phyloP scores from a whole-genome alignment of 2,113 vertebrate species.

The Natator depressus region DNA sequence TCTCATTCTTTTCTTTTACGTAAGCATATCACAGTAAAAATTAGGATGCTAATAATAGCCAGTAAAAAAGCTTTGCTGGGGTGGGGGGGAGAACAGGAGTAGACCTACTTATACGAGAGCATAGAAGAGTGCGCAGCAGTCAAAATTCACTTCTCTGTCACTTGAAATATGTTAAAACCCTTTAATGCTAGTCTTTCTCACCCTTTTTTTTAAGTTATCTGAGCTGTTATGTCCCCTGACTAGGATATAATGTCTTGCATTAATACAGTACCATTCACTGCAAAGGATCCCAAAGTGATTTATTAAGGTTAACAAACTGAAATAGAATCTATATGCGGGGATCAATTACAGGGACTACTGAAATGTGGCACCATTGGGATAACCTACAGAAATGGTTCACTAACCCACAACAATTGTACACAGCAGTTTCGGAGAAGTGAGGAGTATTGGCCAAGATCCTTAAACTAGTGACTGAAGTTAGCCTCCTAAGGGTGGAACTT shows the following conservation, averaged over 20 bases:
- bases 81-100: accelerated
- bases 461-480: not conserved
- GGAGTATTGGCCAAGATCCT: not conserved
- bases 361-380: not conserved
- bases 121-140: not conserved
- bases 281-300: not conserved
- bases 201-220: not conserved
- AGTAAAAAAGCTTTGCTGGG: not conserved
- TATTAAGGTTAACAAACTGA: not conserved
- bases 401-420: not conserved
- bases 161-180: not conserved
- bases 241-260: not conserved
- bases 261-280: not conserved
- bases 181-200: not conserved
- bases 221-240: not conserved
- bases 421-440: not conserved
- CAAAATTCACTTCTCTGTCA: not conserved
- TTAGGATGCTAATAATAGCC: not conserved
- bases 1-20: not conserved
- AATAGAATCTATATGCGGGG: not conserved
- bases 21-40: not conserved
- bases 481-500: not conserved
- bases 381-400: not conserved
- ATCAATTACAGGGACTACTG: not conserved
- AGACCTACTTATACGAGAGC: not conserved